Evolutionary conservation across 2,797 vertebrate genomes (phyloP), one percentile per base, ranked within the genome.

Genomic region (Loriculus beryllinus): DNA sequence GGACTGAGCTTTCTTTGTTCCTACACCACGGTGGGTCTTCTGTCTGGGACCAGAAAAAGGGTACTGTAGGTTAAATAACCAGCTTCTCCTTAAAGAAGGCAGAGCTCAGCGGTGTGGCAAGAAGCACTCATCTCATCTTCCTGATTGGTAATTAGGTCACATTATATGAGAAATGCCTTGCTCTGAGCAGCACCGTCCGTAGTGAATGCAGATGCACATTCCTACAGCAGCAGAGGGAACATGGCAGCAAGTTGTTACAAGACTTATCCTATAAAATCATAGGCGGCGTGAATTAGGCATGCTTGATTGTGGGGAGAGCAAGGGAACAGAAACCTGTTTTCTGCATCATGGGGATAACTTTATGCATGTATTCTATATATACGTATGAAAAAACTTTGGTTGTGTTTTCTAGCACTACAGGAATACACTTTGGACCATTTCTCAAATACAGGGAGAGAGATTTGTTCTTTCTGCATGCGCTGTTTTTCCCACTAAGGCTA

Each of bases 161-260:
- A 79, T 7, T 6, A 77, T 25, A n/a, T 0, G 1, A 0, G 1
- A 51, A 67, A 17, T 0, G 1, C 7, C 8, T 68, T 57, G 14
- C 25, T 51, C 40, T 56, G 21, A 42, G 49, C 37, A 60, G 12
- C 0, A 0, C 6, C 0, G 0, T 35, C 22, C 7, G 3, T 26
- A 23, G 29, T 25, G 45, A 75, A 47, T 1, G 2, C 17, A 56
- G 39, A 49, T 21, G 5, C 7, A 26, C 0, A 1, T 48, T 75
- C 33, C 33, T 63, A 22, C 8, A 75, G 23, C 85, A 59, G 52
- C 45, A 82, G 29, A 49, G 42, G 22, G 12, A 52, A 81, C n/a
- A 40, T 3, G 0, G 42, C 0, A 1, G 10, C 47, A 67, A 26
- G 18, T 25, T 56, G 56, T 63, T 56, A 52, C 28, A 4, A 51